phyloP scores from a whole-genome alignment of 2,797 vertebrate genomes.

The Pogonophryne albipinna region DNA sequence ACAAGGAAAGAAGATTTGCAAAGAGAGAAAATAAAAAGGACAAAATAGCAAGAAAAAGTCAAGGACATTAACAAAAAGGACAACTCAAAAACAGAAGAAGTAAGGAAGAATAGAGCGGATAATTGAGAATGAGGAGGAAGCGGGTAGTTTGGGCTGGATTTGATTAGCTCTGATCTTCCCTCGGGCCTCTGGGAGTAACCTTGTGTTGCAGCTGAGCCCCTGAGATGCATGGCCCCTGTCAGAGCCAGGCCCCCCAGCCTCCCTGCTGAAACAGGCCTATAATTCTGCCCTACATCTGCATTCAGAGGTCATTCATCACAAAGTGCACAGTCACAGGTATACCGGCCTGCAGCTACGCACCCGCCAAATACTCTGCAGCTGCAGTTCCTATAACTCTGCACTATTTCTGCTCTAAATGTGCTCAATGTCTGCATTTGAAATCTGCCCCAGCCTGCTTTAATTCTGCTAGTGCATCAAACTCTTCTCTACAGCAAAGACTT shows the following conservation, averaged over 20 bases:
- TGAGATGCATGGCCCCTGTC: conserved; percentile 76
- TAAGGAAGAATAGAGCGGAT: neutral
- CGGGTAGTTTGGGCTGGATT: conserved; percentile 6
- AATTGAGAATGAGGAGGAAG: neutral
- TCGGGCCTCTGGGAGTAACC: conserved; percentile 48
- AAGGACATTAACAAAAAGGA: neutral
- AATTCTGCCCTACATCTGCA: conserved; percentile 64
- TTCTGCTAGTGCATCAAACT: neutral
- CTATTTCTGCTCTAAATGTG: conserved; percentile 16
- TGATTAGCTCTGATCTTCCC: conserved; percentile 47
- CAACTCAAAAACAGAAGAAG: neutral
- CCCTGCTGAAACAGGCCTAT: conserved; percentile 41
- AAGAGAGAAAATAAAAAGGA: neutral
- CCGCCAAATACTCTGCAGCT: conserved; percentile 6
- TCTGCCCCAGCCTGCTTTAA: conserved; percentile 7
- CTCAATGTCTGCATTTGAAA: conserved; percentile 26
- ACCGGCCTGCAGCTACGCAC: conserved; percentile 22
- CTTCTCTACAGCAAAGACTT: conserved; percentile 14
- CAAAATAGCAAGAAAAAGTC: neutral
- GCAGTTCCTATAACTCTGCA: conserved; percentile 27
- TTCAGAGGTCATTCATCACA: conserved; percentile 68
- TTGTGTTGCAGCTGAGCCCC: conserved; percentile 56
- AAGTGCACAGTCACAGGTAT: conserved; percentile 52
- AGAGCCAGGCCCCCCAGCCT: conserved; percentile 56
- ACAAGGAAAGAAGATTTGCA: neutral